Base-by-base conservation (phyloP, 2,113 vertebrate genomes). In the Cheilinus undulatus region DNA sequence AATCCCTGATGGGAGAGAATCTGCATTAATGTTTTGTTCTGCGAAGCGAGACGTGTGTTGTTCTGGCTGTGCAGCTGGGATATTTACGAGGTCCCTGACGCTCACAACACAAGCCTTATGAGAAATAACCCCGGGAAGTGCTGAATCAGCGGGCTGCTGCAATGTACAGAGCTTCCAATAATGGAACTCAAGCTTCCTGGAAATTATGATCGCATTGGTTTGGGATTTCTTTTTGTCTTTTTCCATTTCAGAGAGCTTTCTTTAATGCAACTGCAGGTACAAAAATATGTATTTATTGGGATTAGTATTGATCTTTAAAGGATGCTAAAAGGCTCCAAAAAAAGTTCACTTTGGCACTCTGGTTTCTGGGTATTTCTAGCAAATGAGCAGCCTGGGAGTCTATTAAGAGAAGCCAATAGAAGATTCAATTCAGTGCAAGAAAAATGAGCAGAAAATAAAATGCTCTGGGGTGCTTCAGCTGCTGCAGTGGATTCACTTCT, bases 111-210 rank as follows among this genome's bases (percentile, higher is more conserved):
- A 73, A 23, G 79, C 68, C 71, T 72, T 65, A 73, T 91, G 90
- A 89, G 86, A 84, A 85, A 89, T 74, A 85, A 89, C 81, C 72
- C 57, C 3, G 27, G 64, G 65, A 87, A 82, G 69, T 84, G 89
- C 89, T 89, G 90, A 91, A 22, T 90, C 88, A 86, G 88, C 89
- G 1, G 40, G 20, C 50, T 65, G 83, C 72, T 36, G 82, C 71
- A 58, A 50, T 63, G 70, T 60, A 61, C 69, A 32, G 68, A 22
- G 13, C 74, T 82, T 74, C 66, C 51, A 65, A 82, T 80, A 73
- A 89, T 80, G 81, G 63, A 75, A 52, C 69, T 54, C 66, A 76
- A 73, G 73, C 86, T 84, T 74, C 64, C 70, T 80, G 63, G 69
- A 89, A 80, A 84, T 84, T 70, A 72, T 75, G 78, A 89, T 86